Base-by-base conservation (phyloP, 2,797 vertebrate species). In the Trematomus bernacchii region DNA sequence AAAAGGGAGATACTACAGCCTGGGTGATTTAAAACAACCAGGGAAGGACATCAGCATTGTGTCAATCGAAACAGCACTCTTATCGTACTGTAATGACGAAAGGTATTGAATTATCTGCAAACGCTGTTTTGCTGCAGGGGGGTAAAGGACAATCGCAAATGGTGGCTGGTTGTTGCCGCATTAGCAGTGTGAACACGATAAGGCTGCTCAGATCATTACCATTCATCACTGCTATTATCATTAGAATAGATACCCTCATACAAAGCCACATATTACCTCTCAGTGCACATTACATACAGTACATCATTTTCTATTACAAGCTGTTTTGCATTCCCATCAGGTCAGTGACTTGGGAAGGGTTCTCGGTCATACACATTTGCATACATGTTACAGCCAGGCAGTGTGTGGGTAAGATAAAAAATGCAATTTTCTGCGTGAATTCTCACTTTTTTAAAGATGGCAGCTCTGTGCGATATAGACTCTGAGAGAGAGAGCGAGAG, bases 401-500 rank as follows among this genome's bases (percentile, higher is more conserved):
- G 54, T 55, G 73, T 81, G 69, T 79, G 74, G n/a, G 30, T 66
- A 74, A 80, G 66, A 76, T 73, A 71, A 78, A 78, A 79, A 85
- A 88, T 80, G 66, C 60, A 83, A 84, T 93, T 91, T 91, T 90
- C 89, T 77, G 88, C 62, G 58, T 78, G 83, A 87, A 83, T 88
- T 85, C 61, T 58, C 73, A n/a, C 71, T 37, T 37, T 84, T 60
- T 70, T 62, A 64, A 71, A 71, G 72, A 80, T 77, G 73, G 71
- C 76, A 77, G 70, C 71, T 65, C 42, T 21, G 70, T 14, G 27
- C 40, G 37, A 37, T 51, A 44, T 43, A 59, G 14, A 46, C 8
- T 37, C 43, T 10, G 58, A 37, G 40, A 42, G n/a, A 23, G 10
- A 27, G 33, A 37, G 50, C 0, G 55, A 52, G 21, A 10, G 48